Evolutionary conservation across 2,113 vertebrate species (phyloP).

Genomic region (Notothenia rossii): DNA sequence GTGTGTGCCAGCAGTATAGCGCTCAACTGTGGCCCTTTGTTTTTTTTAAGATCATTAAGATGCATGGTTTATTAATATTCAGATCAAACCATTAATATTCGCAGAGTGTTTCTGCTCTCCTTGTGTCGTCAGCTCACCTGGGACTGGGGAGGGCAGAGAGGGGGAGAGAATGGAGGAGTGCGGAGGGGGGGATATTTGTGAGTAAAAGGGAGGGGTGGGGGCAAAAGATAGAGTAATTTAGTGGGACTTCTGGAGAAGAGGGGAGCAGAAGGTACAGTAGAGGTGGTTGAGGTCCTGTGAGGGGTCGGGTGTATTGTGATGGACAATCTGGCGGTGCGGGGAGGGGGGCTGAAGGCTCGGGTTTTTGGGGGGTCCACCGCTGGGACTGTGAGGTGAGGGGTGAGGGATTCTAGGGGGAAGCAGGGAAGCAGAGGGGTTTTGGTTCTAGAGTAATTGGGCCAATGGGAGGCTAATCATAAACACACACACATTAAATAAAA

Average conservation of each 20-base stretch:
- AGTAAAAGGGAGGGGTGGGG: slow-evolving; percentile 11
- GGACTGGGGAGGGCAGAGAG: slow-evolving; percentile 78
- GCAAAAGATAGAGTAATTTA: slow-evolving; percentile 52
- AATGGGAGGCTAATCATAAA: slow-evolving; percentile 78
- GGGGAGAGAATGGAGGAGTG: slow-evolving; percentile 52
- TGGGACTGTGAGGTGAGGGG: slow-evolving; percentile 76
- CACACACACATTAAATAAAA: slow-evolving; percentile 25
- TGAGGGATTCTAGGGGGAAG: slow-evolving; percentile 76
- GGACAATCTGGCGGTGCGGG: slow-evolving; percentile 67
- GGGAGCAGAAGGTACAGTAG: slow-evolving; percentile 54
- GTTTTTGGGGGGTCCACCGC: slow-evolving; percentile 55
- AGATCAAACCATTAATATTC: slow-evolving; percentile 85
- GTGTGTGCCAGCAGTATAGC: slow-evolving; percentile 26
- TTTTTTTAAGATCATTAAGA: slow-evolving; percentile 78
- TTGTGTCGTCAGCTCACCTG: slow-evolving; percentile 86
- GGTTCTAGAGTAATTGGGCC: slow-evolving; percentile 83
- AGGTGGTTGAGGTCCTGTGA: slow-evolving; percentile 65
- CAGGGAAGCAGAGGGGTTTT: slow-evolving; percentile 67
- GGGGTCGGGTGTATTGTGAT: slow-evolving; percentile 64
- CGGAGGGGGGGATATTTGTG: slow-evolving; percentile 20
- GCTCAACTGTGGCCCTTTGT: slow-evolving; percentile 67
- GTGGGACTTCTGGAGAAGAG: slow-evolving; percentile 34
- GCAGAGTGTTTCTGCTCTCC: slow-evolving; percentile 77
- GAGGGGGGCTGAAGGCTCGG: slow-evolving; percentile 30
- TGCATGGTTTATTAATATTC: slow-evolving; percentile 84